A percentile compares a stretch with the other conserved stretches of the same genome.
Evolutionary conservation across 2,113 vertebrate genomes (phyloP).

Genomic region (Rhegmatorhina hoffmannsi): DNA sequence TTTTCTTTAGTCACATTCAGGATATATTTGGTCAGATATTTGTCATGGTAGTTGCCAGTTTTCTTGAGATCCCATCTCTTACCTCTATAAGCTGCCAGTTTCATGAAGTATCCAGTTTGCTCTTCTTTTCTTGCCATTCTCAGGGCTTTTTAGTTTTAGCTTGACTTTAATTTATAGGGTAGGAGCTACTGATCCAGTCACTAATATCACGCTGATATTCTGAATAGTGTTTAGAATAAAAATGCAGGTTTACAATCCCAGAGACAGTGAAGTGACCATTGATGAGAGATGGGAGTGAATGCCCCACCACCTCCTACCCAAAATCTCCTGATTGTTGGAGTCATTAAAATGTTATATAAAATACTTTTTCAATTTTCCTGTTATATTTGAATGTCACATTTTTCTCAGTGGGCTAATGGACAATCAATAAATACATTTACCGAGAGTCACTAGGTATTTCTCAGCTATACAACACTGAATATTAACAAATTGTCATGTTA

Average conservation of each 20-base stretch:
- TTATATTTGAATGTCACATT: background rate
- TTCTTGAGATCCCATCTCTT: background rate
- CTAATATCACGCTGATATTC: background rate
- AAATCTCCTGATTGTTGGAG: background rate
- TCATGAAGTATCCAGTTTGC: background rate
- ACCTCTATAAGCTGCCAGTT: background rate
- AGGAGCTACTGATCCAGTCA: background rate
- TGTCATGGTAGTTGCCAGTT: background rate
- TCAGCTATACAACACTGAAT: background rate
- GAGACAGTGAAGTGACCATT: background rate
- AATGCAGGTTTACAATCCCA: background rate
- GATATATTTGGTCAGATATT: background rate
- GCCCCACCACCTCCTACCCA: accelerated
- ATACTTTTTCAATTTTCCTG: background rate
- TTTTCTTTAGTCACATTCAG: background rate
- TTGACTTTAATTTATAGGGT: background rate
- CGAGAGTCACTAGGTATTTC: background rate
- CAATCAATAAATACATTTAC: background rate
- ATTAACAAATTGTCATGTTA: background rate
- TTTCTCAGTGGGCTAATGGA: background rate
- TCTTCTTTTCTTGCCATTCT: background rate
- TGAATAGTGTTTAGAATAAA: background rate
- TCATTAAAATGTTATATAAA: background rate
- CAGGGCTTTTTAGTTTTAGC: background rate
- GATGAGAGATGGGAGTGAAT: background rate